Percentiles rank a stretch among this genome's conserved stretches.
Conservation (phyloP, 2,888 invertebrate genomes). For the Aphidoletes aphidimyza region DNA sequence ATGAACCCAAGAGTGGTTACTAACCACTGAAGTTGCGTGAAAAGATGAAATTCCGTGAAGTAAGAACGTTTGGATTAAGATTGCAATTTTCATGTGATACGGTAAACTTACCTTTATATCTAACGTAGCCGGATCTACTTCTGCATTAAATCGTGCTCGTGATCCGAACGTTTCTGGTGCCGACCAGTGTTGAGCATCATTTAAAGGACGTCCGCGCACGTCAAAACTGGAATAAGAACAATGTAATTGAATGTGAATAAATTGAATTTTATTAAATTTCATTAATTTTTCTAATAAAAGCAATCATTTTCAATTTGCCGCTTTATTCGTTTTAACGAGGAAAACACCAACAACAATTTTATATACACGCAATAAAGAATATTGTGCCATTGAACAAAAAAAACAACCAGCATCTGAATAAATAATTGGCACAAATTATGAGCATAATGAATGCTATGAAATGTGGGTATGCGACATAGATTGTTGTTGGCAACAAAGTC, state of each 20-base stretch:
- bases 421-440: neutral
- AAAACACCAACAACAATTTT: neutral
- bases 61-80: neutral
- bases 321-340: too few relatives aligned
- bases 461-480: neutral
- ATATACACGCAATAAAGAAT: conserved; percentile 1
- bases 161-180: conserved; percentile 86
- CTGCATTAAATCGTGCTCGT: conserved; percentile 84
- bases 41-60: neutral
- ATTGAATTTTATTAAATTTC: neutral
- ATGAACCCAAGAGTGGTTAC: too few relatives aligned
- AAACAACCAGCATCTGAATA: conserved; percentile 40
- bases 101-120: conserved; percentile 70
- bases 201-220: conserved; percentile 83
- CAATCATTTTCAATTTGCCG: too few relatives aligned
- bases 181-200: conserved; percentile 85
- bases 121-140: conserved; percentile 82
- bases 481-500: neutral
- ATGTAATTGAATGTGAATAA: neutral
- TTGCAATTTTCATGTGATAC: too few relatives aligned
- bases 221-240: conserved; percentile 76
- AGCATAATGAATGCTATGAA: too few relatives aligned
- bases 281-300: neutral
- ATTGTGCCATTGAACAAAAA: neutral
- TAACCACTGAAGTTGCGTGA: neutral